These are phyloP conservation scores for Equus quagga DNA, from an alignment of 2,113 vertebrate species.

Conservation along the genomic window DNA sequence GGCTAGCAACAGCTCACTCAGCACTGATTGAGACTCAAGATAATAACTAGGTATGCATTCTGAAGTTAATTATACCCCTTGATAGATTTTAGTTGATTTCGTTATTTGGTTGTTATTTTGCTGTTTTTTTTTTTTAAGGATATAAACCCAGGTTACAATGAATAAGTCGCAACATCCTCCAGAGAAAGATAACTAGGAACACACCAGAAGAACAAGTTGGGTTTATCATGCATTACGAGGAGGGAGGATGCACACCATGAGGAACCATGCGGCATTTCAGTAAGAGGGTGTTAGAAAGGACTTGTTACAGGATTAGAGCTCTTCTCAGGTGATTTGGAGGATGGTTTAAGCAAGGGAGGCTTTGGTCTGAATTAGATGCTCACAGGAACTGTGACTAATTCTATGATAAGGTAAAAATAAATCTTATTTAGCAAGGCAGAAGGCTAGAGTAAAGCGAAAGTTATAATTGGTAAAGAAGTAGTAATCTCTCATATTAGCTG, in stretches of 20 bases:
- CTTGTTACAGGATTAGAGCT: neutral
- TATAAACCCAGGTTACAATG: neutral
- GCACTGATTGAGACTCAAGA: neutral
- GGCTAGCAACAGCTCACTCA: neutral
- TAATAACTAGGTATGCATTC: neutral
- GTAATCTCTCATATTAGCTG: neutral
- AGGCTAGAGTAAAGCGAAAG: neutral
- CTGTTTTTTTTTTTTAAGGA: neutral
- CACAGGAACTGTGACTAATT: neutral
- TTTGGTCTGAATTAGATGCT: neutral
- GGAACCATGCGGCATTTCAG: rapidly evolving
- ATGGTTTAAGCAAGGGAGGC: neutral
- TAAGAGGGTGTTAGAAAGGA: neutral
- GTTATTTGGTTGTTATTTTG: neutral
- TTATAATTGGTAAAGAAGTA: neutral
- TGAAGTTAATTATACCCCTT: neutral
- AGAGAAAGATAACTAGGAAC: neutral
- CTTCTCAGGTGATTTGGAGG: neutral
- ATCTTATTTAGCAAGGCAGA: neutral
- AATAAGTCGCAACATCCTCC: neutral
- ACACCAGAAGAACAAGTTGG: neutral
- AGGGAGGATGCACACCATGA: neutral
- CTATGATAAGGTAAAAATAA: neutral
- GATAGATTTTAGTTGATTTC: neutral
- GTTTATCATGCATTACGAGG: neutral